These are phyloP conservation scores for Caracal caracal DNA, from an alignment of 2,113 vertebrate genomes.

Conservation along the genomic window DNA sequence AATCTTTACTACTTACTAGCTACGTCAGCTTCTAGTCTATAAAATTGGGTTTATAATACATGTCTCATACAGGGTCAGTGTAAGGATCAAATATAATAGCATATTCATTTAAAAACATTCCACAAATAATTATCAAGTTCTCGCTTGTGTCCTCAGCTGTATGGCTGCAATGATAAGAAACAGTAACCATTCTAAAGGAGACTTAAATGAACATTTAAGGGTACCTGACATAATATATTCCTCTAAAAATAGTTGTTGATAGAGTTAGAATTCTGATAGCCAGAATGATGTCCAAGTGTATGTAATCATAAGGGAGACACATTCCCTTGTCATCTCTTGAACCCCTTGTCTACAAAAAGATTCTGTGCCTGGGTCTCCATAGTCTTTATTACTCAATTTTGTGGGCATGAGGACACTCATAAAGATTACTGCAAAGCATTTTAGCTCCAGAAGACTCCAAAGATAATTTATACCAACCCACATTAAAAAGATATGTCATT, in stretches of 20 bases:
- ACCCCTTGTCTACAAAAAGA: background rate
- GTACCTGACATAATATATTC: background rate
- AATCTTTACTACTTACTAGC: background rate
- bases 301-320: background rate
- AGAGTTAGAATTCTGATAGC: background rate
- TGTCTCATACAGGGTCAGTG: background rate
- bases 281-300: background rate
- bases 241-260: background rate
- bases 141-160: background rate
- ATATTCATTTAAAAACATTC: background rate
- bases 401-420: background rate
- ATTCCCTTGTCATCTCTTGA: background rate
- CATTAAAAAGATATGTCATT: background rate
- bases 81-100: background rate
- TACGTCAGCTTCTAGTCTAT: background rate
- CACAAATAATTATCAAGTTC: background rate
- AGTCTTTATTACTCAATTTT: constrained; percentile 9
- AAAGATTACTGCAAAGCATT: background rate
- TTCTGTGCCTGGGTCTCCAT: background rate
- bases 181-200: background rate
- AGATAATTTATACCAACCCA: constrained; percentile 25
- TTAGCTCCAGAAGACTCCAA: background rate
- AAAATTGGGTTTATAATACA: background rate
- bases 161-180: background rate
- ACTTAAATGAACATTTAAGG: background rate